Percentiles rank a stretch among this genome's conserved stretches.
Conservation (phyloP, 2,797 vertebrate genomes). For the Malurus splendens region DNA sequence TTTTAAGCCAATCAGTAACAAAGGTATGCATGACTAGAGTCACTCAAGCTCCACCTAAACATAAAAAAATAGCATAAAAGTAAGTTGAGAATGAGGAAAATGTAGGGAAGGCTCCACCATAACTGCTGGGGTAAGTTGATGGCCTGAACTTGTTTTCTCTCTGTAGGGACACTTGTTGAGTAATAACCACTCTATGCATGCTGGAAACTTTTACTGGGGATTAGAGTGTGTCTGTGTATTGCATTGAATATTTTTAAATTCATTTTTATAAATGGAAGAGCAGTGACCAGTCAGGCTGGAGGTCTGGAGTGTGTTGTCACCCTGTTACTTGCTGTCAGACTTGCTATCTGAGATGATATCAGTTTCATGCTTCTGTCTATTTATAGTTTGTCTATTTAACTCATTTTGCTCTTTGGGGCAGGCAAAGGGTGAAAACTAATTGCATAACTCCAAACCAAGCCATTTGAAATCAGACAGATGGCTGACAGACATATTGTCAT, state of each 20-base stretch:
- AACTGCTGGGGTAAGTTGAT: not conserved
- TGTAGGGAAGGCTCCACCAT: not conserved
- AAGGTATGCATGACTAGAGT: not conserved
- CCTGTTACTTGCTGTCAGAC: not conserved
- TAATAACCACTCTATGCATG: not conserved
- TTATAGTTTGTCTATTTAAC: not conserved
- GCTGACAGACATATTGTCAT: not conserved
- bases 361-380: not conserved
- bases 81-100: not conserved
- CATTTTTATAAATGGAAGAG: not conserved
- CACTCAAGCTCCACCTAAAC: not conserved
- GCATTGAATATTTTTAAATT: not conserved
- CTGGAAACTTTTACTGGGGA: not conserved
- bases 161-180: accelerated
- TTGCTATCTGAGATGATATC: not conserved
- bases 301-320: too few relatives aligned
- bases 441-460: not conserved
- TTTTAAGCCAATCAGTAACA: not conserved
- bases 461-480: not conserved
- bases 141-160: not conserved
- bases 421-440: not conserved
- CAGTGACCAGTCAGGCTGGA: not conserved
- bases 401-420: not conserved
- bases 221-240: not conserved
- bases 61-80: not conserved